phyloP scores from a whole-genome alignment of 2,113 vertebrate genomes.

The Brachyistius frenatus region DNA sequence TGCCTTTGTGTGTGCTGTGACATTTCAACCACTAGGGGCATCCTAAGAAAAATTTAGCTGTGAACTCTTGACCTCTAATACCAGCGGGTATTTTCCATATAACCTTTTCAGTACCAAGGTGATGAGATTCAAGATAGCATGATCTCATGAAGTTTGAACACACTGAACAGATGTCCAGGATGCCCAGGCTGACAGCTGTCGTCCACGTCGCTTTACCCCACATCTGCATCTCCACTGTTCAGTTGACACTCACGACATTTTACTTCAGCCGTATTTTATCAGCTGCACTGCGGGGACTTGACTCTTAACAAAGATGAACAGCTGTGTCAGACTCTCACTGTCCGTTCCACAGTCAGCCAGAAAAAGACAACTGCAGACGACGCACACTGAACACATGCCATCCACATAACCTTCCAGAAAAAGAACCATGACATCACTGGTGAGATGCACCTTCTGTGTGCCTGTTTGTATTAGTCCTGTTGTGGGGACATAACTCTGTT shows the following conservation, averaged over 20 bases:
- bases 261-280: neutral
- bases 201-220: neutral
- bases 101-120: neutral
- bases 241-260: neutral
- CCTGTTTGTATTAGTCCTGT: neutral
- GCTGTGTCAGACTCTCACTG: constrained; percentile 32
- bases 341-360: constrained; percentile 17
- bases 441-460: constrained; percentile 17
- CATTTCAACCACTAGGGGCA: too few relatives aligned
- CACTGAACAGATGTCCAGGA: neutral
- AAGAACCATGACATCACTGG: constrained; percentile 62
- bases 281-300: neutral
- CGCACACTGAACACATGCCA: constrained; percentile 43
- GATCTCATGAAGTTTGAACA: neutral
- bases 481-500: neutral
- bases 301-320: constrained; percentile 32
- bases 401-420: constrained; percentile 59
- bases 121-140: too few relatives aligned
- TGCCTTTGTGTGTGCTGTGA: too few relatives aligned
- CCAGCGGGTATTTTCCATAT: neutral
- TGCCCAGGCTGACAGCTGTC: too few relatives aligned
- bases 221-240: neutral
- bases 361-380: constrained; percentile 46
- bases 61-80: neutral
- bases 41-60: neutral